Evolutionary conservation across 2,113 vertebrate species (phyloP).

Genomic region (Lampris incognitus): DNA sequence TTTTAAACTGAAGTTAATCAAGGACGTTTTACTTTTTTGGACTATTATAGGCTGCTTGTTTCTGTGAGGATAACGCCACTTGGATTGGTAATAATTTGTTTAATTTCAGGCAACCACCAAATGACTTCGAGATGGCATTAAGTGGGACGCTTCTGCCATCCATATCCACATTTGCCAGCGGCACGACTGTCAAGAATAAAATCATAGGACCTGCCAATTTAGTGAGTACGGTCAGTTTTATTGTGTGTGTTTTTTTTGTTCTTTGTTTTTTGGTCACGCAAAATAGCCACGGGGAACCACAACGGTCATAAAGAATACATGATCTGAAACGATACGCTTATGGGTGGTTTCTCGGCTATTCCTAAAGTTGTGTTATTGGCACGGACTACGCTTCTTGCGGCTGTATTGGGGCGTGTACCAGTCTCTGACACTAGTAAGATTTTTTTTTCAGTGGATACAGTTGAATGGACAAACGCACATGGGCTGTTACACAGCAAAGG

Average conservation of each 20-base stretch:
- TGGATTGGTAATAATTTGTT: constrained; percentile 63
- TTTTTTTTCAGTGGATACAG: neutral
- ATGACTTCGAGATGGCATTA: constrained; percentile 95
- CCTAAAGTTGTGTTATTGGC: constrained; percentile 17
- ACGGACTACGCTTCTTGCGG: constrained; percentile 40
- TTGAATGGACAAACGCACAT: constrained; percentile 23
- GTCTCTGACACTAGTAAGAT: constrained; percentile 16
- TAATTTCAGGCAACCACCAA: constrained; percentile 89
- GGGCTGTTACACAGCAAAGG: neutral
- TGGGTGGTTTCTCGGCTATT: no score
- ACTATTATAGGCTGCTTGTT: constrained; percentile 22
- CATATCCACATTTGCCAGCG: constrained; percentile 91
- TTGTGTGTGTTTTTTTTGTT: neutral
- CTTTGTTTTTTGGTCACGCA: neutral
- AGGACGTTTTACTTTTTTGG: constrained; percentile 17
- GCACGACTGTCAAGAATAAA: constrained; percentile 86
- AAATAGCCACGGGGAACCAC: constrained; percentile 8
- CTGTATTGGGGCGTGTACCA: constrained; percentile 68
- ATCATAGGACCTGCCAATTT: constrained; percentile 83
- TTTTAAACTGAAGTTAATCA: constrained; percentile 11
- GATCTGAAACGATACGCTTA: neutral
- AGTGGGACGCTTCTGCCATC: constrained; percentile 92
- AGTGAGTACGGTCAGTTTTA: constrained; percentile 80
- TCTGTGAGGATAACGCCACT: constrained; percentile 14
- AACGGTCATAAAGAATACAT: no score